Percentiles rank a stretch among this genome's conserved stretches.
Conservation (phyloP, 23 tunicate species). For the Trididemnum nubilum region DNA sequence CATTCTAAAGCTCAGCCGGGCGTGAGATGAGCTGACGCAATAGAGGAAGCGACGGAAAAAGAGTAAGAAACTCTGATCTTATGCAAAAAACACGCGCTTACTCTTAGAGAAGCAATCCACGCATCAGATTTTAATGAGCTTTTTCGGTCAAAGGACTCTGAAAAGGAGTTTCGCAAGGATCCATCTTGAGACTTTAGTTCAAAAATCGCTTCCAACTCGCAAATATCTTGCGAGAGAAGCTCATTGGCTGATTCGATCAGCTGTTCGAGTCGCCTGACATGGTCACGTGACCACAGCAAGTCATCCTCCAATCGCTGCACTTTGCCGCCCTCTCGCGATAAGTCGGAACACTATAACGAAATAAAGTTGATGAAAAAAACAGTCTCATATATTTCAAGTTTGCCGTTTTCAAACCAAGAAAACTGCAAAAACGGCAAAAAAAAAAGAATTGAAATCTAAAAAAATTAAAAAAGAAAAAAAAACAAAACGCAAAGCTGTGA, state of each 20-base stretch:
- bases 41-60: too few species aligned
- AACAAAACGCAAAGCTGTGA: too few species aligned
- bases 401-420: neutral
- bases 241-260: slow-evolving; percentile 45
- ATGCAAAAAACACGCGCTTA: too few species aligned
- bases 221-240: slow-evolving; percentile 53
- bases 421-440: too few species aligned
- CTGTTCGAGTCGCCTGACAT: slow-evolving; percentile 49
- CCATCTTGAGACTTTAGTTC: slow-evolving; percentile 39
- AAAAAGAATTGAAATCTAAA: too few species aligned
- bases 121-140: slow-evolving; percentile 35
- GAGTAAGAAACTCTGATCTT: too few species aligned
- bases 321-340: slow-evolving; percentile 23
- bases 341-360: slow-evolving; percentile 64
- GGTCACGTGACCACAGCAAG: slow-evolving; percentile 59
- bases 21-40: too few species aligned
- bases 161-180: slow-evolving; percentile 16
- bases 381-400: too few species aligned
- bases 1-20: too few species aligned
- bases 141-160: slow-evolving; percentile 34
- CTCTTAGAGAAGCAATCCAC: slow-evolving; percentile 60
- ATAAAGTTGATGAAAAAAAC: neutral
- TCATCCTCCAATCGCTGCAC: slow-evolving; percentile 68
- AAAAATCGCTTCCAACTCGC: slow-evolving; percentile 35
- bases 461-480: too few species aligned